Percentiles rank a stretch among this genome's conserved stretches.
These are phyloP conservation scores for Drosophila ogumai DNA, from an alignment of 1,140 invertebrate genomes.

Conservation along the genomic window DNA sequence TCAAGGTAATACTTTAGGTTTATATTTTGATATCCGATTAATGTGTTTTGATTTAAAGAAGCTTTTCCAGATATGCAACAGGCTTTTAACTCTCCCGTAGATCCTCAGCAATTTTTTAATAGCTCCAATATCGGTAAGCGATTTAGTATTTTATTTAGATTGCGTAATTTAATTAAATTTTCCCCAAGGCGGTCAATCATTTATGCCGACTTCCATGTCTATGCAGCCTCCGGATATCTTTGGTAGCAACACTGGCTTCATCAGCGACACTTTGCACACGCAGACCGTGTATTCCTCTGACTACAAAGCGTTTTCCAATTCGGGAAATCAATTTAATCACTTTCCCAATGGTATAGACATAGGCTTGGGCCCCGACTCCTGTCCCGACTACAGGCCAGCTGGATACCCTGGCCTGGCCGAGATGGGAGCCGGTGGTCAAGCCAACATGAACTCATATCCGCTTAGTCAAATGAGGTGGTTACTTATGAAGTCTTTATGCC, in stretches of 20 bases:
- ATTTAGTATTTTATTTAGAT: not conserved
- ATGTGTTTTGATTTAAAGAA: not conserved
- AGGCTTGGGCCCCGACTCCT: slow-evolving; percentile 26
- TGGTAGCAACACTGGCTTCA: slow-evolving; percentile 7
- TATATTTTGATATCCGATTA: not conserved
- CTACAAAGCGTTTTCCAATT: slow-evolving; percentile 26
- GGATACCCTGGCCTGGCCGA: slow-evolving; percentile 21
- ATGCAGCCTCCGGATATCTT: slow-evolving; percentile 6
- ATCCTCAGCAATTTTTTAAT: slow-evolving; percentile 9
- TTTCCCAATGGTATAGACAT: slow-evolving; percentile 44
- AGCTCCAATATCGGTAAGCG: not conserved
- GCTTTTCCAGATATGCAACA: slow-evolving; percentile 4
- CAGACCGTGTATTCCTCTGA: slow-evolving; percentile 47
- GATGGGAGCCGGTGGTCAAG: slow-evolving; percentile 40
- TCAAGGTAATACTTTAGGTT: slow-evolving; percentile 2
- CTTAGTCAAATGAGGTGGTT: slow-evolving; percentile 36
- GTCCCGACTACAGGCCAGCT: slow-evolving; percentile 2
- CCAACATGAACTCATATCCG: slow-evolving; percentile 16
- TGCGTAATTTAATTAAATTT: not conserved
- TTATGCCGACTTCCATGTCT: slow-evolving; percentile 2
- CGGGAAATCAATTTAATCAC: slow-evolving; percentile 46
- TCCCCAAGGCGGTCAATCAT: slow-evolving; percentile 2
- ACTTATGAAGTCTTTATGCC: not conserved
- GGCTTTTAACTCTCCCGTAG: slow-evolving; percentile 6
- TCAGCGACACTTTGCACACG: slow-evolving; percentile 28